A percentile compares a stretch with the other conserved stretches of the same genome.
Evolutionary conservation across 2,113 vertebrate genomes (phyloP).

Genomic region (Zapus hudsonius): DNA sequence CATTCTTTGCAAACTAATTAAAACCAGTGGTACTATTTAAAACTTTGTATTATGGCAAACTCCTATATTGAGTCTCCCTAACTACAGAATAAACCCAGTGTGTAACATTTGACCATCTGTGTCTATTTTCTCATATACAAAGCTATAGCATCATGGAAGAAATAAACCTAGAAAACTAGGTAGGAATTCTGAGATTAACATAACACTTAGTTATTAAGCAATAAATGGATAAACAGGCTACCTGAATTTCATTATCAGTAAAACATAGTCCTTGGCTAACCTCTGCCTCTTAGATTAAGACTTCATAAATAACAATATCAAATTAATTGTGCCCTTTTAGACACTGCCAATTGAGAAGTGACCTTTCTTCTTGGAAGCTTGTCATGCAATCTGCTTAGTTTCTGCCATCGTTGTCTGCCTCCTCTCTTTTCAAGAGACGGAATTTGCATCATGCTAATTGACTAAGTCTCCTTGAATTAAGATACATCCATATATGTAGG

Average conservation of each 20-base stretch:
- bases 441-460: not conserved
- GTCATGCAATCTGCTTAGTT: not conserved
- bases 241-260: slow-evolving; percentile 10
- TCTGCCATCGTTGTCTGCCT: not conserved
- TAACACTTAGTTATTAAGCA: not conserved
- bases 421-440: not conserved
- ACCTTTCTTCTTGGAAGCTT: not conserved
- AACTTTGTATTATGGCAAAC: not conserved
- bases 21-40: not conserved
- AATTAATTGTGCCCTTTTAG: not conserved
- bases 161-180: not conserved
- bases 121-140: not conserved
- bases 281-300: not conserved
- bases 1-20: not conserved
- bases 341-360: not conserved
- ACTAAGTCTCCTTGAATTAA: not conserved
- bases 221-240: slow-evolving; percentile 1
- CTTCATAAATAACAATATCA: not conserved
- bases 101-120: not conserved
- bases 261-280: not conserved
- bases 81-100: not conserved
- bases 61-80: not conserved
- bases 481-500: not conserved
- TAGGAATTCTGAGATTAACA: not conserved
- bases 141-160: not conserved